Percentiles rank a stretch among this genome's conserved stretches.
Evolutionary conservation across 2,888 invertebrate genomes (phyloP).

Genomic region (Carabus problematicus): DNA sequence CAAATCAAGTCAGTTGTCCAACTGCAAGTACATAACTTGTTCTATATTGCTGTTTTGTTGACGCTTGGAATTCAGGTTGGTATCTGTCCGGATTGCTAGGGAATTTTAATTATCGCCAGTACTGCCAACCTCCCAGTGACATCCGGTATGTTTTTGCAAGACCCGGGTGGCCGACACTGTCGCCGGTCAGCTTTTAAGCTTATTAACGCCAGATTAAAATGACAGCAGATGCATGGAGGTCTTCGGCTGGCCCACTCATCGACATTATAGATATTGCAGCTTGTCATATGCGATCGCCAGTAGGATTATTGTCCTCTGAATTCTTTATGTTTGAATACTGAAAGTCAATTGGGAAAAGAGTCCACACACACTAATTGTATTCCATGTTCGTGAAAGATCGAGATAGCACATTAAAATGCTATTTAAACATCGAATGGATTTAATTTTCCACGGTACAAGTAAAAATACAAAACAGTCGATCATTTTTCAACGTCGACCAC

Average conservation of each 20-base stretch:
- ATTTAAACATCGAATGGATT: constrained; percentile 9
- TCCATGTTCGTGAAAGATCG: background rate
- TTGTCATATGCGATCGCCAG: too few relatives aligned
- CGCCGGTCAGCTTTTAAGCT: constrained; percentile 7
- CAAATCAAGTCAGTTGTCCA: too few relatives aligned
- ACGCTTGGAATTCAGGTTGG: too few relatives aligned
- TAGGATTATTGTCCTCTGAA: too few relatives aligned
- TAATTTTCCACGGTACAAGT: constrained; percentile 3
- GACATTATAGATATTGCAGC: too few relatives aligned
- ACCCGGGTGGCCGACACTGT: constrained; percentile 6
- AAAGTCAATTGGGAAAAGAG: too few relatives aligned
- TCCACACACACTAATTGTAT: background rate
- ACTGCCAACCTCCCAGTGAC: background rate
- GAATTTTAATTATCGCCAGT: constrained; percentile 29
- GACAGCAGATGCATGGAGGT: background rate
- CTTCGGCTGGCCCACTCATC: too few relatives aligned
- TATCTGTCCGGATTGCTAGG: background rate
- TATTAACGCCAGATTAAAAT: constrained; percentile 22
- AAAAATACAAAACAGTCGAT: too few relatives aligned
- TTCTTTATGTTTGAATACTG: too few relatives aligned
- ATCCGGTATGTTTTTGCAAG: constrained; percentile 22
- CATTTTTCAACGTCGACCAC: constrained; percentile 30
- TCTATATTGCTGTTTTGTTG: too few relatives aligned
- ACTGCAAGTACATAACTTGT: too few relatives aligned
- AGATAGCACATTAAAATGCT: constrained; percentile 4